Percentiles rank a stretch among this genome's conserved stretches.
Evolutionary conservation across 2,113 vertebrate species (phyloP).

Genomic region (Oxyruncus cristatus): DNA sequence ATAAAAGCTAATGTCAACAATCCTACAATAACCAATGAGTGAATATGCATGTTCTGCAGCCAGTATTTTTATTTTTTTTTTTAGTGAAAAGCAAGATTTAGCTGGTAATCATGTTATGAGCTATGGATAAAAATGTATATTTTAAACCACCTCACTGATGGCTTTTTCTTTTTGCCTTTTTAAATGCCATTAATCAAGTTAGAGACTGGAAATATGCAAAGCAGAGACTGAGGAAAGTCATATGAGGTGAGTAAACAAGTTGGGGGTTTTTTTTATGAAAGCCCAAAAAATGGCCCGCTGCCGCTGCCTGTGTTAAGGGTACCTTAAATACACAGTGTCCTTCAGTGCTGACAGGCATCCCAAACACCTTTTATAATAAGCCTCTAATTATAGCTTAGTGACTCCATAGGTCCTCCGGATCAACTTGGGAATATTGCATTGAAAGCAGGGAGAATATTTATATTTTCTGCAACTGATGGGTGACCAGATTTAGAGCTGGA

Average conservation of each 20-base stretch:
- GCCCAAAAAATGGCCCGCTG: neutral
- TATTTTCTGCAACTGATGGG: neutral
- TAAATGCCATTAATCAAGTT: neutral
- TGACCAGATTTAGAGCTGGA: neutral
- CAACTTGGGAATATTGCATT: neutral
- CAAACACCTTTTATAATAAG: constrained; percentile 35
- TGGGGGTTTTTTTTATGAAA: neutral
- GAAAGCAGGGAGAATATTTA: neutral
- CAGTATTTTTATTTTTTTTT: neutral
- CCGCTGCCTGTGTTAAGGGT: neutral
- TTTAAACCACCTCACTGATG: neutral
- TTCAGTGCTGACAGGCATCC: constrained; percentile 30
- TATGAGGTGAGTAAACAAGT: constrained; percentile 46
- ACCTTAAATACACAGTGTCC: constrained; percentile 7
- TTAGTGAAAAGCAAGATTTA: neutral
- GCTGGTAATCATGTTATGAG: neutral
- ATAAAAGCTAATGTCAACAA: constrained; percentile 11
- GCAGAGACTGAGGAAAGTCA: neutral
- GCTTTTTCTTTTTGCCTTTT: neutral
- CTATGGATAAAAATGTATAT: neutral
- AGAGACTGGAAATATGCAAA: neutral
- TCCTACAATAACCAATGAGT: neutral
- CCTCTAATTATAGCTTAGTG: constrained; percentile 42
- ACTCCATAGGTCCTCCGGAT: neutral
- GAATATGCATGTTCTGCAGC: neutral